Evolutionary conservation across 2,888 invertebrate species (phyloP), one percentile per base, ranked within the genome.

Genomic region (Lasioglossum marginatum): DNA sequence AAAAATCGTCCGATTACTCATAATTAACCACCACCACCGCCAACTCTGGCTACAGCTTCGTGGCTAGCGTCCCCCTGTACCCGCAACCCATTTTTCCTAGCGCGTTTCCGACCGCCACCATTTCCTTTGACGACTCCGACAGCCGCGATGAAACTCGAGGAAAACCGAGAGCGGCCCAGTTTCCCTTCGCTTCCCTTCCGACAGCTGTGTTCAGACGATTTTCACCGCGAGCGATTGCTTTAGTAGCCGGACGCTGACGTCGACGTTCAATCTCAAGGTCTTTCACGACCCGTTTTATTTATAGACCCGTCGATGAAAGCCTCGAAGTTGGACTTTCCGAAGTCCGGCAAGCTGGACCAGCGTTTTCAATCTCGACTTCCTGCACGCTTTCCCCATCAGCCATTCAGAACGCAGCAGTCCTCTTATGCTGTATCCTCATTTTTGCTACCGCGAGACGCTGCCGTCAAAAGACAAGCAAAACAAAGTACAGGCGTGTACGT

Each of bases 201-300:
- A 43, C 71, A 77, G 77, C 77, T 63, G 70, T 86, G 86, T 86
- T 86, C 86, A 86, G 72, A 78, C 74, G 82, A 86, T 86, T 82
- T 85, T 86, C 86, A 68, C 73, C 43, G 71, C 75, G 71, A 72
- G 48, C 78, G 66, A 82, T 82, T 66, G 45, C 79, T 76, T 37
- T 63, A 48, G 60, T 79, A 37, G 78, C 77, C 63, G 71, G 78
- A 76, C 86, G 81, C 70, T 70, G 70, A 70, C 70, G 70, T 75
- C 71, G 86, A 71, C 77, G 72, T 73, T 77, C 86, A 70, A 73
- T 63, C 72, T 76, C 76, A 75, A 86, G 82, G 76, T 77, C 70
- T 77, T 82, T 77, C 31, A n/a, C 63, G 31, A 52, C 43, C 66
- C 60, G 71, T 86, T 86, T 86, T 86, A 86, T 86, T 86, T 86